A percentile compares a stretch with the other conserved stretches of the same genome.
These are phyloP conservation scores for Crotalus helleri DNA, from an alignment of 2,113 vertebrate species.

Conservation along the genomic window DNA sequence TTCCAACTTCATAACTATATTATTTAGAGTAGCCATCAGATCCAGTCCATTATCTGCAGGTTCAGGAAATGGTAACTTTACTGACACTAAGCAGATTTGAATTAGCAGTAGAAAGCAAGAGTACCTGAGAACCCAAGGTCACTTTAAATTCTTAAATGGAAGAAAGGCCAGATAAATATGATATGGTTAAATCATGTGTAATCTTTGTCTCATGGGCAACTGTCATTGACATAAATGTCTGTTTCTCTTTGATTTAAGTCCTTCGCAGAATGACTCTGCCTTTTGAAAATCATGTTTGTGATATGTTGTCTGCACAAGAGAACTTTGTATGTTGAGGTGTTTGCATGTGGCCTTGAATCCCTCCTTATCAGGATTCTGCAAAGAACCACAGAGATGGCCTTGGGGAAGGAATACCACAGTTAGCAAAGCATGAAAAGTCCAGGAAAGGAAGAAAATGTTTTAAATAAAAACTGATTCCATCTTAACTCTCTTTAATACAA, in stretches of 20 bases:
- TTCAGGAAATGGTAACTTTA: not conserved
- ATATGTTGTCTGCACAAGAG: not conserved
- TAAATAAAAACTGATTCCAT: not conserved
- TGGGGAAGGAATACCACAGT: not conserved
- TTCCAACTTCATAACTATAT: not conserved
- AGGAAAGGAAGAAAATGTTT: not conserved
- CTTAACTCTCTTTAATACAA: not conserved
- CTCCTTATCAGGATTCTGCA: not conserved
- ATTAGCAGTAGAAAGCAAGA: not conserved
- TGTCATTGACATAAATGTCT: not conserved
- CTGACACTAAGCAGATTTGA: not conserved
- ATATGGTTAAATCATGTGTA: not conserved
- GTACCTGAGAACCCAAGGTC: not conserved
- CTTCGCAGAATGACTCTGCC: not conserved
- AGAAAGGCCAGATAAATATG: not conserved
- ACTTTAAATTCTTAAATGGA: not conserved
- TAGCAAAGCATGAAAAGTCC: not conserved
- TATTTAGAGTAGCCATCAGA: not conserved
- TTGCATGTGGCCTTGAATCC: not conserved
- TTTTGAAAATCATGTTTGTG: not conserved
- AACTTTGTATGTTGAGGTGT: not conserved
- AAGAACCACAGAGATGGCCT: not conserved
- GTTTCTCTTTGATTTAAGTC: not conserved
- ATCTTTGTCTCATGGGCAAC: not conserved
- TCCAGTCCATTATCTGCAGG: not conserved